Evolutionary conservation across 2,113 vertebrate species (phyloP), one percentile per base, ranked within the genome.

Genomic region (Perca fluviatilis): DNA sequence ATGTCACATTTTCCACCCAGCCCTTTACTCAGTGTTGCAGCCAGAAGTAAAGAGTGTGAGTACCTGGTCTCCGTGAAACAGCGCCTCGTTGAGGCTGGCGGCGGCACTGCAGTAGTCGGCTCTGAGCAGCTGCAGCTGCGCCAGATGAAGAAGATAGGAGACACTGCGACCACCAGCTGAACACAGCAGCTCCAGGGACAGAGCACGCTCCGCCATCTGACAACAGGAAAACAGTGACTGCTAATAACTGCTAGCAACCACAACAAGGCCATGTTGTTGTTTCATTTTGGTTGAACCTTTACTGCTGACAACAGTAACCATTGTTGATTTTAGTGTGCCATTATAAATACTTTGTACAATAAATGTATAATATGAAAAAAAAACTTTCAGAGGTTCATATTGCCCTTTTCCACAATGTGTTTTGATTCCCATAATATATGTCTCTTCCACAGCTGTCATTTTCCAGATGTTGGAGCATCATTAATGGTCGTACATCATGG

Each of bases 101-200:
- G 78, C 50, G 15, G 92, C 91, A 68, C 58, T 87, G 82, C 60
- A 18, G 80, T 91, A 92, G 47, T 94, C 90, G 0, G 46, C 77
- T 76, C 67, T 88, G 5, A 90, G 86, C 65, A 93, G 50, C 61
- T 93, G 90, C 57, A 92, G 40, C 46, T 63, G 80, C 25, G 89
- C 90, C 82, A 86, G 68, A 21, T 85, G 76, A 46, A 68, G 53
- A 23, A 82, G 77, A 77, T 87, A 92, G 16, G 78, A 72, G 70
- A 66, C 47, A n/a, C 60, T 80, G 33, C n/a, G 76, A 25, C 81
- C 49, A 0, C 82, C 75, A 0, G 77, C 73, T 69, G 86, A 78
- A 40, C 60, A 71, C 63, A 91, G 82, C 33, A 93, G 87, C 84
- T 91, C 88, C 80, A 88, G 81, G 11, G 89, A 84, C 62, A 94